Conservation (phyloP, 2,888 invertebrate genomes). For the Rhabditoides inermis region DNA sequence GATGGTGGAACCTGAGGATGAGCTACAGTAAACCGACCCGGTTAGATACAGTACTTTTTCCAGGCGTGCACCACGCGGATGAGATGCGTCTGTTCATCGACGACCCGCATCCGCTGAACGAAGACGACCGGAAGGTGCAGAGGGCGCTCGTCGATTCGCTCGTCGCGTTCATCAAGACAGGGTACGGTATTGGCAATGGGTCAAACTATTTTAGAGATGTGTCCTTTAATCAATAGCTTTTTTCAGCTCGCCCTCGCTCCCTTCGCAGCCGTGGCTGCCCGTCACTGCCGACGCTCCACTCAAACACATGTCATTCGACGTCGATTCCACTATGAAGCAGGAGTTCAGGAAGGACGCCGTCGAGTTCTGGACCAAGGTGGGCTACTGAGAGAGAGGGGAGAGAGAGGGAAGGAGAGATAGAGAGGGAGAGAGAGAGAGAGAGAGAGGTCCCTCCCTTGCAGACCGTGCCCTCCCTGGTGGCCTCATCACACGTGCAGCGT, state of each 20-base stretch:
- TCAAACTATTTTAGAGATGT: not conserved
- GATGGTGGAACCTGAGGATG: too few relatives aligned
- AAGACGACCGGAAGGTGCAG: slow-evolving; percentile 20
- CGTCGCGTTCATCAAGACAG: slow-evolving; percentile 19
- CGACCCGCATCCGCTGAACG: slow-evolving; percentile 19
- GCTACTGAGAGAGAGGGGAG: too few relatives aligned
- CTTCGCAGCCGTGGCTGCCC: slow-evolving; percentile 12
- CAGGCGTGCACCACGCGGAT: slow-evolving; percentile 20
- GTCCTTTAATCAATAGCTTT: not conserved
- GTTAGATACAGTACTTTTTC: too few relatives aligned
- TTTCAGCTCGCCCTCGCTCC: slow-evolving; percentile 11
- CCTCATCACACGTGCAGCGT: too few relatives aligned
- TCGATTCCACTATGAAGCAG: slow-evolving; percentile 6
- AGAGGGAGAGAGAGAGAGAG: too few relatives aligned
- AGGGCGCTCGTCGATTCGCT: slow-evolving; percentile 13
- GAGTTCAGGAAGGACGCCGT: slow-evolving; percentile 9
- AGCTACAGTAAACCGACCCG: too few relatives aligned
- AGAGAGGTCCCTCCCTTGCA: too few relatives aligned
- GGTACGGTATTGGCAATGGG: slow-evolving; percentile 4
- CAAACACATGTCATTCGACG: slow-evolving; percentile 7
- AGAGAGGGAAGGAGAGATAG: too few relatives aligned
- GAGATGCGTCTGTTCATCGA: slow-evolving; percentile 24
- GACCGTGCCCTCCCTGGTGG: too few relatives aligned
- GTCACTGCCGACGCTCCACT: slow-evolving; percentile 16
- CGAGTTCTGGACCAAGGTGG: too few relatives aligned